phyloP scores from a whole-genome alignment of 2,888 invertebrate genomes.

The Antheraea yamamai region DNA sequence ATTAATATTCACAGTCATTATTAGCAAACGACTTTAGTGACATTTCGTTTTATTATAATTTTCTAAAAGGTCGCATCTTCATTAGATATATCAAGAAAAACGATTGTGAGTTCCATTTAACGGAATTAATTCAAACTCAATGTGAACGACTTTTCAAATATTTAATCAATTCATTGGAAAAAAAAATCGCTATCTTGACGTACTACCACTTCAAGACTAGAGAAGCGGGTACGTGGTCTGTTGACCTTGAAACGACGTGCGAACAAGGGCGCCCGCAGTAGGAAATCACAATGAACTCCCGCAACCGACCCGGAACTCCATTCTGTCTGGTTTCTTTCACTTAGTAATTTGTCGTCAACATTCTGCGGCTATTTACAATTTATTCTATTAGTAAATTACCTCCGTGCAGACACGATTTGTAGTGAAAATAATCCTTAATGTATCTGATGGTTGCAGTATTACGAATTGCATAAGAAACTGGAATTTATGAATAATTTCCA shows the following conservation, averaged over 20 bases:
- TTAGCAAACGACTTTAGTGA: not conserved
- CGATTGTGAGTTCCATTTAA: conserved; percentile 28
- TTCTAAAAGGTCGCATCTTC: conserved; percentile 27
- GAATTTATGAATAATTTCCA: not conserved
- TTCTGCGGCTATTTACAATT: conserved; percentile 27
- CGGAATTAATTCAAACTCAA: conserved; percentile 27
- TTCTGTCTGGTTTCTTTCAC: conserved; percentile 41
- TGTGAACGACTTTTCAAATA: conserved; percentile 46
- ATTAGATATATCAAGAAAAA: conserved; percentile 32
- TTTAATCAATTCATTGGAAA: conserved; percentile 33
- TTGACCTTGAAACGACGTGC: conserved; percentile 22
- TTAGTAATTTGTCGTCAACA: conserved; percentile 31
- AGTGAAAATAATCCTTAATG: conserved; percentile 9
- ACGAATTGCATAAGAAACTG: conserved; percentile 1
- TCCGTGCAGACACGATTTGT: conserved; percentile 14
- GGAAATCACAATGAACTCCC: conserved; percentile 40
- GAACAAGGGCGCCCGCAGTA: conserved; percentile 32
- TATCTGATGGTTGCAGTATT: conserved; percentile 2
- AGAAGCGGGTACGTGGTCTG: conserved; percentile 29
- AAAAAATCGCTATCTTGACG: conserved; percentile 33
- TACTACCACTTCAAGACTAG: conserved; percentile 34
- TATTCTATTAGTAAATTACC: conserved; percentile 20
- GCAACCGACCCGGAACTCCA: conserved; percentile 40
- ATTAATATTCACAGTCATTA: not conserved
- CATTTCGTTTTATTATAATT: conserved; percentile 1